Percentiles rank a stretch among this genome's conserved stretches.
phyloP scores from a whole-genome alignment of 1,140 invertebrate genomes.

The Apis florea region DNA sequence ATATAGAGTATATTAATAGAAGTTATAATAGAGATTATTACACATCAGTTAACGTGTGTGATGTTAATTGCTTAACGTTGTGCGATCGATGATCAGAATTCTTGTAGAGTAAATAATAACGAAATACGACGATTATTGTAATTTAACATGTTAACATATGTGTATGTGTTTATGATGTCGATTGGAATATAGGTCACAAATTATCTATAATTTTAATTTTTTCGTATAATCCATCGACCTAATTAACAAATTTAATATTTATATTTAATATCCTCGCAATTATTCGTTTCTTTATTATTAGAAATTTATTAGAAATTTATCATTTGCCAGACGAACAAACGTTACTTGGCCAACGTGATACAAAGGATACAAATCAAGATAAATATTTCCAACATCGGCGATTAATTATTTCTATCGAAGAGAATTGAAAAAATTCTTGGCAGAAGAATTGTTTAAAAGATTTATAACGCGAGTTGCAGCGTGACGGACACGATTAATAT shows the following conservation, averaged over 20 bases:
- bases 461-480: background rate
- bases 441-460: background rate
- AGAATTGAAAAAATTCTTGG: background rate
- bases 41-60: background rate
- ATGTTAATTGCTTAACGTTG: conserved; percentile 20
- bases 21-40: background rate
- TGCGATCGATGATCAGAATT: background rate
- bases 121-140: background rate
- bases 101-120: background rate
- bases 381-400: background rate
- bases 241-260: too few species aligned
- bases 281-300: background rate
- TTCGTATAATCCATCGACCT: too few species aligned
- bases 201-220: background rate
- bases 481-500: conserved; percentile 1
- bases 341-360: too few species aligned
- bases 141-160: background rate
- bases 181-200: background rate
- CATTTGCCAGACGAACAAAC: background rate
- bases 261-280: background rate
- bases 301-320: background rate
- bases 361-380: background rate
- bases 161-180: background rate
- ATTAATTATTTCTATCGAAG: background rate
- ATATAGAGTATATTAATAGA: background rate